Evolutionary conservation across 2,797 vertebrate genomes (phyloP).

Genomic region (Macropodus opercularis): DNA sequence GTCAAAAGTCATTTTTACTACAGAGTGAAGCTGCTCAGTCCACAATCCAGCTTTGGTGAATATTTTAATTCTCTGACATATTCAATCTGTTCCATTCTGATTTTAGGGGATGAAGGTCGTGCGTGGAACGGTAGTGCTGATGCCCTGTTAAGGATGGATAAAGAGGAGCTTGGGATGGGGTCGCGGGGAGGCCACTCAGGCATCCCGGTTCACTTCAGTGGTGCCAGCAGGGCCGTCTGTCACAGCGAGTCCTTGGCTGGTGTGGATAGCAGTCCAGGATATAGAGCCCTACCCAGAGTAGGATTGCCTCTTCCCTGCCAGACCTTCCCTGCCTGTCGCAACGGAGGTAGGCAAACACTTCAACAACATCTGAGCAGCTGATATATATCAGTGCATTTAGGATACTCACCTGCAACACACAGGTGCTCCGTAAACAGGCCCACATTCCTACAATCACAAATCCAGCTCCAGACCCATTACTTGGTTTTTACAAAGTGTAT

Average conservation of each 20-base stretch:
- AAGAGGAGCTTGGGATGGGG: slow-evolving; percentile 79
- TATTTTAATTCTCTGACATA: slow-evolving; percentile 18
- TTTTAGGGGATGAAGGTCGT: slow-evolving; percentile 81
- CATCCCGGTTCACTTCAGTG: slow-evolving; percentile 85
- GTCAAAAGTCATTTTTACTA: slow-evolving; percentile 63
- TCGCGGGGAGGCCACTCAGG: slow-evolving; percentile 79
- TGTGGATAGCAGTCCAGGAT: slow-evolving; percentile 74
- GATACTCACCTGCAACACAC: slow-evolving; percentile 31
- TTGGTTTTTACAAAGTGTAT: background rate
- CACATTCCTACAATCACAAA: background rate
- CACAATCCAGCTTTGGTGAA: background rate
- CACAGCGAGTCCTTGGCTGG: slow-evolving; percentile 82
- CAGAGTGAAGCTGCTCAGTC: background rate
- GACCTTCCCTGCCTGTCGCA: slow-evolving; percentile 92
- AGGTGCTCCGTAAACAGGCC: slow-evolving; percentile 18
- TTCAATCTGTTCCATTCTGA: slow-evolving; percentile 15
- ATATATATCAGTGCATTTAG: background rate
- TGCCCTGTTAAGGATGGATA: slow-evolving; percentile 81
- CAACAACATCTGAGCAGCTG: too few species aligned
- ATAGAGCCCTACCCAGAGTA: slow-evolving; percentile 83
- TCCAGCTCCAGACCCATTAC: slow-evolving; percentile 8
- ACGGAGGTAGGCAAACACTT: slow-evolving; percentile 82
- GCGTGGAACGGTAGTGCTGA: slow-evolving; percentile 85
- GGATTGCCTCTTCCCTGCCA: slow-evolving; percentile 90
- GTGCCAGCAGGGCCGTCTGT: slow-evolving; percentile 78